These are phyloP conservation scores for Perca fluviatilis DNA, from an alignment of 2,113 vertebrate genomes.

Conservation along the genomic window DNA sequence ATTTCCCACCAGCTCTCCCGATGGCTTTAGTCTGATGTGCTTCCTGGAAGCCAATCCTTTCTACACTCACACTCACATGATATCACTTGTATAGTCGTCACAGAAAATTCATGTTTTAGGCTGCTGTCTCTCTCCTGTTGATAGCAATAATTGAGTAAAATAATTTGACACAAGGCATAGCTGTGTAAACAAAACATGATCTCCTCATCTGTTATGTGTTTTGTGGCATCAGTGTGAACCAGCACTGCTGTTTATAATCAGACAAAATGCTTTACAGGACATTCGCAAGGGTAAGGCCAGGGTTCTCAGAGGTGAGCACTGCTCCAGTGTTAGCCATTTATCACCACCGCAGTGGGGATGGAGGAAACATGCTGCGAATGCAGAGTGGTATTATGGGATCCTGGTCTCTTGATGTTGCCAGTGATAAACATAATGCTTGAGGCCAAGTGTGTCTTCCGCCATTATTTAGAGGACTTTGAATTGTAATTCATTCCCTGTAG, in stretches of 20 bases:
- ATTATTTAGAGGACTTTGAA: constrained; percentile 75
- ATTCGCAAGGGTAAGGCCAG: constrained; percentile 76
- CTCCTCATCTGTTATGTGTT: constrained; percentile 31
- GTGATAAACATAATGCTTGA: constrained; percentile 77
- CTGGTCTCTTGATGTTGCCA: constrained; percentile 71
- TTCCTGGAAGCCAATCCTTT: constrained; percentile 45
- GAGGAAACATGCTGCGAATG: constrained; percentile 75
- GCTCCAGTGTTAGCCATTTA: constrained; percentile 76
- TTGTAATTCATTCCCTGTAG: constrained; percentile 65
- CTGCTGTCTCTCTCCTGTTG: background rate
- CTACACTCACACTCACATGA: constrained; percentile 23
- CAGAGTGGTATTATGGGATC: constrained; percentile 76
- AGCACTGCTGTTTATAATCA: constrained; percentile 66
- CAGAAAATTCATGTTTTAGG: constrained; percentile 21
- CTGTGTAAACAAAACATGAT: background rate
- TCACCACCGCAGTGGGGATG: constrained; percentile 73
- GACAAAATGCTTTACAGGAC: constrained; percentile 78
- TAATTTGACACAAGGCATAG: constrained; percentile 9
- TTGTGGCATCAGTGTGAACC: constrained; percentile 36
- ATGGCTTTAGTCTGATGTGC: constrained; percentile 51
- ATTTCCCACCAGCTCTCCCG: constrained; percentile 37
- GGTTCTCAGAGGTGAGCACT: constrained; percentile 78
- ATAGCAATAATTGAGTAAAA: constrained; percentile 15
- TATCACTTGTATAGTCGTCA: constrained; percentile 28
- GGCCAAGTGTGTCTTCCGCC: constrained; percentile 75